Base-by-base conservation (phyloP, 1,140 invertebrate genomes). In the Orius laevigatus region DNA sequence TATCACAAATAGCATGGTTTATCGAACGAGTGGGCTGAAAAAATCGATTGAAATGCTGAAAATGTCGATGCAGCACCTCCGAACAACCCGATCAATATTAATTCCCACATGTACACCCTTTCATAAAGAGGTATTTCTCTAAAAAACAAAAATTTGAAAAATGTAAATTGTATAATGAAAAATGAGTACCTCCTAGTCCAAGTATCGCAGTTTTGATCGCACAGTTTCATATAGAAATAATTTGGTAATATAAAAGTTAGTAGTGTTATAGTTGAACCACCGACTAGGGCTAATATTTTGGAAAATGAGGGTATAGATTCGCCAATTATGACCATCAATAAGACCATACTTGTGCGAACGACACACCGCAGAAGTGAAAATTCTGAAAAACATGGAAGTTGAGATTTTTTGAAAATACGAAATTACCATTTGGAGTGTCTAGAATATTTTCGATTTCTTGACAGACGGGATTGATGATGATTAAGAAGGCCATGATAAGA, bases 391-490 rank as follows among this genome's bases (percentile, higher is more conserved):
- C n/a, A n/a, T n/a, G n/a, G 33, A 34, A 8, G n/a, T 34, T 34
- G 50, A 34, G 33, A 34, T n/a, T 8, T 34, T 34, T n/a, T 8
- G 8, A n/a, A 49, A 46, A 40, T 34, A 52, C 19, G n/a, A n/a
- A 43, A 19, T 69, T 63, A 82, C 80, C 58, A 57, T 69, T 68
- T 20, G 78, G 72, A 12, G 81, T 64, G 33, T 70, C 66, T 44
- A 81, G 69, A 0, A 78, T 61, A 53, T 80, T 70, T 63, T 86
- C 83, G 33, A 81, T 59, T 57, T 81, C 76, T 60, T 79, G 75
- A 55, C 69, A 71, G 14, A 79, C 69, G 0, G 77, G 76, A 60
- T 79, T 80, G 34, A 76, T 67, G 41, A 77, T 64, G 51, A 81
- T 77, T 19, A 78, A 60, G 56, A 79, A 79, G 6, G 76, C 76